Conservation (phyloP, 2,797 vertebrate species). For the Luscinia luscinia region DNA sequence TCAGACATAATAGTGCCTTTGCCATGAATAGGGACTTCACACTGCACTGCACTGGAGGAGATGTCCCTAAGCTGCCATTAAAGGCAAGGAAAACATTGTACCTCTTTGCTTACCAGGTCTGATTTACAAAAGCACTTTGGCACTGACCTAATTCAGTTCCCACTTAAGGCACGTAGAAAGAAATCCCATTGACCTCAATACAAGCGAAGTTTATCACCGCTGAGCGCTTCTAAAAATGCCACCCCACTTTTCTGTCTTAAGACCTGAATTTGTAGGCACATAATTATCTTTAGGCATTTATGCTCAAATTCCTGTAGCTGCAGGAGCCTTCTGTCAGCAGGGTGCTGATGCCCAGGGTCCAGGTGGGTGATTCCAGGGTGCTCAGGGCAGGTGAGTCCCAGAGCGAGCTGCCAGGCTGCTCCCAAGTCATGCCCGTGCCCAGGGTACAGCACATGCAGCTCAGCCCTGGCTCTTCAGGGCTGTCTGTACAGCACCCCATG, state of each 20-base stretch:
- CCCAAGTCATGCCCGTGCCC: not conserved
- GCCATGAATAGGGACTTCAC: not conserved
- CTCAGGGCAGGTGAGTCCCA: not conserved
- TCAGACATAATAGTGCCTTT: not conserved
- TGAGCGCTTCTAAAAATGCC: not conserved
- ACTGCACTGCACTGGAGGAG: not conserved
- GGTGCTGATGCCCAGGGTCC: rapidly evolving
- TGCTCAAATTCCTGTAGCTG: not conserved
- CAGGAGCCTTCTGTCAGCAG: not conserved
- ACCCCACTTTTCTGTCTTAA: not conserved
- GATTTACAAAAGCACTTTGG: conserved; percentile 50
- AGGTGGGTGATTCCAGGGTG: rapidly evolving
- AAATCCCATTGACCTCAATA: conserved; percentile 63
- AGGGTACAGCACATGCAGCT: not conserved
- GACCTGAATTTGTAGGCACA: not conserved
- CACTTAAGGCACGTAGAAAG: conserved; percentile 2
- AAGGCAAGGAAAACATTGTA: not conserved
- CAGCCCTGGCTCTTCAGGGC: not conserved
- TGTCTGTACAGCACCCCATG: too few species aligned
- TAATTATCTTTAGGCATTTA: not conserved
- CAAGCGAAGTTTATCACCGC: not conserved
- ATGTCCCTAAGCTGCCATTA: not conserved
- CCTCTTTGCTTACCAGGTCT: conserved; percentile 7
- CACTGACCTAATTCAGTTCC: conserved; percentile 44
- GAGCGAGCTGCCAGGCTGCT: not conserved